These are phyloP conservation scores for Paraescarpia echinospica DNA, from an alignment of 1,140 invertebrate genomes.

Conservation along the genomic window DNA sequence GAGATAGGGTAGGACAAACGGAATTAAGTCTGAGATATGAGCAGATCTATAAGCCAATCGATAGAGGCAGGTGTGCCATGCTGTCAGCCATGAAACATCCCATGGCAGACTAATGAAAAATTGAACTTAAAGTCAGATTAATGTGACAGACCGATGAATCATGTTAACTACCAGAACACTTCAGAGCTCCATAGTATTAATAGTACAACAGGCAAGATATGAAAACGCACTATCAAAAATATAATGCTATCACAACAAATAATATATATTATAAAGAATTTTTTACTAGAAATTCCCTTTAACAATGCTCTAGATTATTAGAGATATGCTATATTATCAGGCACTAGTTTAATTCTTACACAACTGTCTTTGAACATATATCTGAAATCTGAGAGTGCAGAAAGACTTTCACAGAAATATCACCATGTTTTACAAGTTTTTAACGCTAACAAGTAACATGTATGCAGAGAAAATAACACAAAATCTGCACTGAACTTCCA, in stretches of 20 bases:
- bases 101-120: not conserved
- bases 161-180: not conserved
- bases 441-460: not conserved
- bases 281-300: not conserved
- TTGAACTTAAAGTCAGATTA: not conserved
- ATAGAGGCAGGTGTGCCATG: not conserved
- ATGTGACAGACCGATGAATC: not conserved
- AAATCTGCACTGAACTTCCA: not conserved
- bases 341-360: not conserved
- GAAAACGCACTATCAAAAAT: not conserved
- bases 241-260: not conserved
- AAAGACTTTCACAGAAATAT: not conserved
- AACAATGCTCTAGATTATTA: not conserved
- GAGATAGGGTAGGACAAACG: not conserved
- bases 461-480: not conserved
- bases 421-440: not conserved
- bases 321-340: not conserved
- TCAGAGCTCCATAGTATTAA: not conserved
- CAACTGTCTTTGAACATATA: not conserved
- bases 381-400: not conserved
- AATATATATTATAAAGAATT: not conserved
- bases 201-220: not conserved
- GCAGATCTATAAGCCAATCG: not conserved
- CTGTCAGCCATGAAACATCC: not conserved
- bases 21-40: not conserved